phyloP scores from a whole-genome alignment of 1,140 invertebrate species.

The Trachymyrmex septentrionalis region DNA sequence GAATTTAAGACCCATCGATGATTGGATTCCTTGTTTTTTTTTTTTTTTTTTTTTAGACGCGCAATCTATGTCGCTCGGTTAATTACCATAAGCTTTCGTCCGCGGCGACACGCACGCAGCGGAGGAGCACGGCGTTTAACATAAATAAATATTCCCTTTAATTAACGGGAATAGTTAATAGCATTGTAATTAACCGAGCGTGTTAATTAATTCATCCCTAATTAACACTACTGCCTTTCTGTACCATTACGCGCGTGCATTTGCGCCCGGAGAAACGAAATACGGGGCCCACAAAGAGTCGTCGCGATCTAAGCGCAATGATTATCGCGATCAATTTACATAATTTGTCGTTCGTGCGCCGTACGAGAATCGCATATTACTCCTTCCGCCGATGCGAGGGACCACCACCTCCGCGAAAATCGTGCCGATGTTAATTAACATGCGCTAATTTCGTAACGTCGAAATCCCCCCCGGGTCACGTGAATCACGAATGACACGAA shows the following conservation, averaged over 20 bases:
- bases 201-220: constrained; percentile 68
- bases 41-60: too few species aligned
- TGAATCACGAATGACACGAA: constrained; percentile 42
- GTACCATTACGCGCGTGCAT: constrained; percentile 13
- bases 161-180: constrained; percentile 53
- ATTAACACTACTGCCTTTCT: constrained; percentile 57
- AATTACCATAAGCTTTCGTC: neutral
- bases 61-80: neutral
- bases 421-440: constrained; percentile 53
- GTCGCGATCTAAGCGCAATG: neutral
- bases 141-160: constrained; percentile 63
- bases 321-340: constrained; percentile 62
- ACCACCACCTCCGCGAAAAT: neutral
- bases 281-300: constrained; percentile 33
- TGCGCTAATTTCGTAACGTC: constrained; percentile 43
- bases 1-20: constrained; percentile 7
- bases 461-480: constrained; percentile 32
- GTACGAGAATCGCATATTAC: constrained; percentile 21
- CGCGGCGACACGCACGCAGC: neutral
- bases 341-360: constrained; percentile 38
- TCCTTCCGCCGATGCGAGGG: neutral
- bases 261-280: constrained; percentile 5
- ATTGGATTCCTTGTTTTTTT: neutral
- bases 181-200: constrained; percentile 51
- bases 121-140: neutral